Evolutionary conservation across 2,797 vertebrate species (phyloP), one percentile per base, ranked within the genome.

Genomic region (Peromyscus eremicus): DNA sequence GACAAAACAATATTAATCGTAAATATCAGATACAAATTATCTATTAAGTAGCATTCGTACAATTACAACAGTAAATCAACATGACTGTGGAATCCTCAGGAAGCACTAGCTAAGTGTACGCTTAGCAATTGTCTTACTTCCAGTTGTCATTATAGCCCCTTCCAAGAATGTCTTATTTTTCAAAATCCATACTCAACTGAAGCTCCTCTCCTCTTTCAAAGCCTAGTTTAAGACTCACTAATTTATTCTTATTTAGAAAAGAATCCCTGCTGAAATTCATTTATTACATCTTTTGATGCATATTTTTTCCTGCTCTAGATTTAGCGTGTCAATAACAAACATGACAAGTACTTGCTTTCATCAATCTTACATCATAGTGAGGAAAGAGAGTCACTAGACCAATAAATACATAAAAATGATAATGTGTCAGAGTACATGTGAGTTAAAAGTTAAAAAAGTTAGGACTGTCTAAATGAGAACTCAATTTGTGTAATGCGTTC

Each of bases 241-340:
- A 82, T 79, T 55, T 34, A 87, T 29, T 73, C 23, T 49, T 55
- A 55, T 17, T 23, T 49, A 37, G 6, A 43, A 16, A 70, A n/a
- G 34, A 87, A 62, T 62, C 60, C 21, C 23, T 70, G 6, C 6
- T 4, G 37, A 88, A 68, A 79, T 83, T 34, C 40, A 57, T 70
- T 52, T 40, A 85, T 92, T 90, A 88, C 73, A 80, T 91, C 9
- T 25, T 85, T 95, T 93, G 29, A 89, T 34, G 80, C 86, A 85
- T 43, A 60, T 27, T 80, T 79, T 60, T 93, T 46, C n/a, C 34
- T 66, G 75, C 64, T 80, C 25, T n/a, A 75, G 32, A 11, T 76
- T 70, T 13, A 88, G 12, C 43, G 73, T 23, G 46, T 19, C 55
- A 55, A 43, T 88, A 73, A 66, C 27, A 91, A 89, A 82, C 29